phyloP scores from a whole-genome alignment of 2,888 invertebrate species.

The Hypomecis atomaria region DNA sequence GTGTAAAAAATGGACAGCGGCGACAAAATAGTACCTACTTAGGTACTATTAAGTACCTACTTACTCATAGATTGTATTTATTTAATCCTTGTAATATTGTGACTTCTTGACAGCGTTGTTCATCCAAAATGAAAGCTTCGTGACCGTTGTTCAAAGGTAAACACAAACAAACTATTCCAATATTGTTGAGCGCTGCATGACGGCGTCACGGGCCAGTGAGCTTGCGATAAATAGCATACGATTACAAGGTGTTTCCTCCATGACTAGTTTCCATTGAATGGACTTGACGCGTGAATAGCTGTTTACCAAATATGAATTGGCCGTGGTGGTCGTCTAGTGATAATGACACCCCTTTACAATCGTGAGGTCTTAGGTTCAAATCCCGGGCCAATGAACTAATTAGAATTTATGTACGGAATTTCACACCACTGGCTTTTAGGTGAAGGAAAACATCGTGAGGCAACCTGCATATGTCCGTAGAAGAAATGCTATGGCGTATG shows the following conservation, averaged over 20 bases:
- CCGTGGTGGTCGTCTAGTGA: neutral
- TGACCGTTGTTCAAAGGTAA: constrained; percentile 60
- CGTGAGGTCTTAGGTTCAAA: too few species aligned
- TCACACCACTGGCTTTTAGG: too few species aligned
- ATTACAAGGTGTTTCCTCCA: constrained; percentile 49
- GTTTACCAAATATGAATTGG: constrained; percentile 40
- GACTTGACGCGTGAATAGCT: constrained; percentile 46
- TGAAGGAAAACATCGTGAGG: too few species aligned
- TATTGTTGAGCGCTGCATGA: constrained; percentile 64
- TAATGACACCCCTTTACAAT: too few species aligned
- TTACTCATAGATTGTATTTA: too few species aligned
- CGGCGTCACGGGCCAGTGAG: constrained; percentile 60
- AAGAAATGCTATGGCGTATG: too few species aligned
- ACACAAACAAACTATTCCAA: constrained; percentile 71
- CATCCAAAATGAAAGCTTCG: constrained; percentile 54
- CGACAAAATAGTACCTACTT: too few species aligned
- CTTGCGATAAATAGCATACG: constrained; percentile 63
- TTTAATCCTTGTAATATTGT: neutral
- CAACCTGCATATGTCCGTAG: too few species aligned
- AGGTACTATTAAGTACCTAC: too few species aligned
- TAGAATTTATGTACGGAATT: too few species aligned
- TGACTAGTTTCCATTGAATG: constrained; percentile 49
- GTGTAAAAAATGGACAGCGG: too few species aligned
- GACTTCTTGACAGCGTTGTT: constrained; percentile 33
- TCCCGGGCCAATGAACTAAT: too few species aligned